These are phyloP conservation scores for Sorex fumeus DNA, from an alignment of 2,113 vertebrate genomes.

Conservation along the genomic window DNA sequence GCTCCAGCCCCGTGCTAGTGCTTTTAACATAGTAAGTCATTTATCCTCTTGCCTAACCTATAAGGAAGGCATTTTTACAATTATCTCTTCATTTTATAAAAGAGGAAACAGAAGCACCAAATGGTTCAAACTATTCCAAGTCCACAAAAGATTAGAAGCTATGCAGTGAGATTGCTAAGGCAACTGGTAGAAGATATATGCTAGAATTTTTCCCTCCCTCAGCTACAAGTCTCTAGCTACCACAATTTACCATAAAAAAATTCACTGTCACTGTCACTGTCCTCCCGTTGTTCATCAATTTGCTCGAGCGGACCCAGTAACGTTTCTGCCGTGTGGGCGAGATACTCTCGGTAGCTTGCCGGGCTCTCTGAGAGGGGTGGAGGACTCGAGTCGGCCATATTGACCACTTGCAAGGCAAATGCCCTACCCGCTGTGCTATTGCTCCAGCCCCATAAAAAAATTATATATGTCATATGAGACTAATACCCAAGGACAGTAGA, in stretches of 20 bases:
- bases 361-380: too few relatives aligned
- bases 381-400: too few relatives aligned
- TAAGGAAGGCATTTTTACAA: neutral
- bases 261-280: too few relatives aligned
- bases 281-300: too few relatives aligned
- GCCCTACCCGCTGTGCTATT: too few relatives aligned
- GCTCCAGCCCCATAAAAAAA: neutral
- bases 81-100: neutral
- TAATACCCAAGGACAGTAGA: too few relatives aligned
- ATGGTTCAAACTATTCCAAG: neutral
- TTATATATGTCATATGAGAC: too few relatives aligned
- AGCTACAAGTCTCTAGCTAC: neutral
- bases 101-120: constrained; percentile 1
- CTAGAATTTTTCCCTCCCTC: neutral
- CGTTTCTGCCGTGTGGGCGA: too few relatives aligned
- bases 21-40: neutral
- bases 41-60: neutral
- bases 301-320: too few relatives aligned
- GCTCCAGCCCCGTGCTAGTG: too few relatives aligned
- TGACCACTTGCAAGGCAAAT: too few relatives aligned
- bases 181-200: neutral
- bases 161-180: neutral
- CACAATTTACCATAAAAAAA: neutral
- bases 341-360: too few relatives aligned
- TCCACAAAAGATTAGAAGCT: constrained; percentile 10